Conservation (phyloP, 2,888 invertebrate species). For the Julus scanicus region DNA sequence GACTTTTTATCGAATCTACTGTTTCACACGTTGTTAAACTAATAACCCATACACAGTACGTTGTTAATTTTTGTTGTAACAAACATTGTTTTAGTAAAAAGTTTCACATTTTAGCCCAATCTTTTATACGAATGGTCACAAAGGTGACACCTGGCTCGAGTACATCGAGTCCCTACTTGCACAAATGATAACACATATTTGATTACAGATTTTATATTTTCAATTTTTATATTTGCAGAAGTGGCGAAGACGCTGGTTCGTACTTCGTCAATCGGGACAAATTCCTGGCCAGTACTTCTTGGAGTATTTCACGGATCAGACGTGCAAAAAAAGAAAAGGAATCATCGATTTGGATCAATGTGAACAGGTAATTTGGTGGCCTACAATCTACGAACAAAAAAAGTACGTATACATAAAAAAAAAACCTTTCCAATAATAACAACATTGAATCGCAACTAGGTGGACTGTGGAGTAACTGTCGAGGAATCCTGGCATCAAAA, state of each 20-base stretch:
- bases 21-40: no score
- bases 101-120: no score
- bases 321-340: slow-evolving; percentile 65
- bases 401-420: not conserved
- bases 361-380: slow-evolving; percentile 78
- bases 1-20: no score
- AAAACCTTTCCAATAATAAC: not conserved
- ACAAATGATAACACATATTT: not conserved
- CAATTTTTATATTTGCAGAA: slow-evolving; percentile 72
- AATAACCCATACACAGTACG: no score
- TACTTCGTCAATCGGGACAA: slow-evolving; percentile 88
- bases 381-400: not conserved
- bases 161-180: not conserved
- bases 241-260: slow-evolving; percentile 96
- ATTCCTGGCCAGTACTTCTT: slow-evolving; percentile 93
- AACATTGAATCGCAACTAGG: not conserved
- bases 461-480: slow-evolving; percentile 30
- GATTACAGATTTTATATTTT: not conserved
- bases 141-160: slow-evolving; percentile 1
- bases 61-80: no score
- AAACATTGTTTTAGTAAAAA: no score
- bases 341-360: slow-evolving; percentile 90
- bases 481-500: slow-evolving; percentile 25
- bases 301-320: slow-evolving; percentile 87
- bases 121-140: not conserved